Base-by-base conservation (phyloP, 2,888 invertebrate genomes). In the Epinotia ramella region DNA sequence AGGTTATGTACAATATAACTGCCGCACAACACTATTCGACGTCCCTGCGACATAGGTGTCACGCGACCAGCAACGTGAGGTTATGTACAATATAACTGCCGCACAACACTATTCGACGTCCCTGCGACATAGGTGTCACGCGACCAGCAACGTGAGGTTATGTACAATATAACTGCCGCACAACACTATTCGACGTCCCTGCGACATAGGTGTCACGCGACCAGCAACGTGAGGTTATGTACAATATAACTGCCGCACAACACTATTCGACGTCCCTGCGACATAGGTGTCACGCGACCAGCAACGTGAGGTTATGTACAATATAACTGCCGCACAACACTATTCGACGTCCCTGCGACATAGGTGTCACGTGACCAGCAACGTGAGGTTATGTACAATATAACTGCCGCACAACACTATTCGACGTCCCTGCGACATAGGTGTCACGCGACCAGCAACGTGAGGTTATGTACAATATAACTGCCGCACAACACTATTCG, bases 311-410 rank as follows among this genome's bases (percentile, higher is more conserved):
- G 3, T 59, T 68, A 59, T 44, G 44, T 68, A 68, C 57, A 20
- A n/a, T n/a, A n/a, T n/a, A n/a, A n/a, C n/a, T n/a, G 33, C 33
- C 16, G 33, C 28, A 9, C n/a, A 33, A 62, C 24, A 33, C 6
- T 24, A 16, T n/a, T 28, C 16, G 13, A 28, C 24, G 40, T 40
- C 1, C 0, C 24, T 28, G 60, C 28, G 40, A 9, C 40, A 40
- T 9, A 40, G 40, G 40, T 40, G 1, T 57, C 57, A 68, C 68
- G 68, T 4, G 57, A 24, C 1, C 12, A 2, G 0, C 20, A 59
- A 67, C 59, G 68, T 59, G 68, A 44, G 40, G 3, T 59, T 68
- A 59, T 44, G 44, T 68, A 68, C 57, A 20, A n/a, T n/a, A n/a
- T n/a, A n/a, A n/a, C n/a, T n/a, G 33, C 33, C 16, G 33, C 28